These are phyloP conservation scores for Agonopterix heracliana DNA, from an alignment of 2,888 invertebrate genomes.

Conservation along the genomic window DNA sequence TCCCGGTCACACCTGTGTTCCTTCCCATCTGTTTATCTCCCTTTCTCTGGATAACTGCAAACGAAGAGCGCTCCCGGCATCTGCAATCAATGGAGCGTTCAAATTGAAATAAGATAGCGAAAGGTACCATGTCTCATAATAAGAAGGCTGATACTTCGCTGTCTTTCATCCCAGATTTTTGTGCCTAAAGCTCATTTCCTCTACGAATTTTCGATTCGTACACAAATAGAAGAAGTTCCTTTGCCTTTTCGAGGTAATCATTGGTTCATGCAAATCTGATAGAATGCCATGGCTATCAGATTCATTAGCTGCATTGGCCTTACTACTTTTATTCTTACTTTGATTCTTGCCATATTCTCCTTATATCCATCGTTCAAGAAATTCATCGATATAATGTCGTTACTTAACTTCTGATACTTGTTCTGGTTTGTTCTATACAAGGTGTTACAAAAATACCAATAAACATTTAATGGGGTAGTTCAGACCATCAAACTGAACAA, in stretches of 20 bases:
- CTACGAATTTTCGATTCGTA: conserved; percentile 12
- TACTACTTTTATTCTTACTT: too few relatives aligned
- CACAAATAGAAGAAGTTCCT: conserved; percentile 3
- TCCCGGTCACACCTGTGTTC: conserved; percentile 35
- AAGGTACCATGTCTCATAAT: conserved; percentile 60
- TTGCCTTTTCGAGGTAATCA: conserved; percentile 3
- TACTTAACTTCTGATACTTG: too few relatives aligned
- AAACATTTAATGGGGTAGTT: too few relatives aligned
- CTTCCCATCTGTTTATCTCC: conserved; percentile 31
- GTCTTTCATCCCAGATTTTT: conserved; percentile 29
- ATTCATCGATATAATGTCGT: too few relatives aligned
- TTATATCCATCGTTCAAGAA: too few relatives aligned
- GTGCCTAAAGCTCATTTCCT: conserved; percentile 42
- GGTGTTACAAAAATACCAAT: too few relatives aligned
- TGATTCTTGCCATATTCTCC: too few relatives aligned
- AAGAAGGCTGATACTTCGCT: conserved; percentile 32
- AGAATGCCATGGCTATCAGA: background rate
- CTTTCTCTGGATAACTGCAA: conserved; percentile 48
- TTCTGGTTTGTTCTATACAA: too few relatives aligned
- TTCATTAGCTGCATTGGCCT: background rate
- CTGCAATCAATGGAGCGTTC: conserved; percentile 74
- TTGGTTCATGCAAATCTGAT: conserved; percentile 1
- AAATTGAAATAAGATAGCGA: conserved; percentile 73
- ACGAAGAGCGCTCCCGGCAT: conserved; percentile 60
- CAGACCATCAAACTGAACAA: too few relatives aligned